These are phyloP conservation scores for Schizothorax lantsangensis DNA, from an alignment of 2,797 vertebrate genomes.

Conservation along the genomic window DNA sequence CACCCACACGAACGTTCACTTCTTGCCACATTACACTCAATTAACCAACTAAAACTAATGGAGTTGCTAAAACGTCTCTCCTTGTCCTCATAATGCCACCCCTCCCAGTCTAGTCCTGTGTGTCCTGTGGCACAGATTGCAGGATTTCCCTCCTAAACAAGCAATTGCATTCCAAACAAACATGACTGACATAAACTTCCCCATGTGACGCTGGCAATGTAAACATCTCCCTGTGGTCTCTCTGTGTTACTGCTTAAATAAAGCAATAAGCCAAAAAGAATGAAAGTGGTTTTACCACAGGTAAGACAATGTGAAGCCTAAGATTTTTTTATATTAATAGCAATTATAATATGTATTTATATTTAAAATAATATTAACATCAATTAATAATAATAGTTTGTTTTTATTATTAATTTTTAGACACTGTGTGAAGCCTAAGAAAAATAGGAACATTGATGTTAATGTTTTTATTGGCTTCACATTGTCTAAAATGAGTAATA, in stretches of 20 bases:
- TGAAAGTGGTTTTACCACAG: not conserved
- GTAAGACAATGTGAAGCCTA: not conserved
- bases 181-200: constrained; percentile 52
- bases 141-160: constrained; percentile 75
- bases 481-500: not conserved
- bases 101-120: constrained; percentile 41
- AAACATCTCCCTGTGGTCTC: not conserved
- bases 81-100: constrained; percentile 60
- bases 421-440: not conserved
- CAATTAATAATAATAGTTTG: not conserved
- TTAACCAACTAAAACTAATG: constrained; percentile 24
- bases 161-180: constrained; percentile 54
- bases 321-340: not conserved
- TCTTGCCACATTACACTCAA: constrained; percentile 45
- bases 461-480: not conserved
- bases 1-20: constrained; percentile 9
- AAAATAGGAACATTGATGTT: not conserved
- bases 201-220: not conserved
- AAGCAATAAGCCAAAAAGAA: not conserved
- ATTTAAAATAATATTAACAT: not conserved
- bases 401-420: not conserved
- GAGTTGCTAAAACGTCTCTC: constrained; percentile 13
- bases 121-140: constrained; percentile 75
- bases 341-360: not conserved
- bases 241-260: not conserved